Base-by-base conservation (phyloP, 2,113 vertebrate species). In the Arvicanthis niloticus region DNA sequence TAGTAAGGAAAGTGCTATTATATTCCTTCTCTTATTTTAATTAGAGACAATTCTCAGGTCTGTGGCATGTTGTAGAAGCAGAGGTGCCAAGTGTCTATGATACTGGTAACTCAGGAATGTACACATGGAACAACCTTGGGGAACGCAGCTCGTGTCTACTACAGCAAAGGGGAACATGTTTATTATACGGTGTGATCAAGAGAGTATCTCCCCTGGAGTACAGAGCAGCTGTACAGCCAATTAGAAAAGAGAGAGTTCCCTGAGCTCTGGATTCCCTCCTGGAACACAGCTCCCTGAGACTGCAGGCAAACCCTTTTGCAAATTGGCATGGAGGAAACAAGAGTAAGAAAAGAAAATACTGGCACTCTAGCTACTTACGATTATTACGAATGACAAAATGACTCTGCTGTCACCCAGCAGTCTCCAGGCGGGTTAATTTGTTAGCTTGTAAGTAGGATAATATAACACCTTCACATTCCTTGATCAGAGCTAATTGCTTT, bases 401-500 rank as follows among this genome's bases (percentile, higher is more conserved):
- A 58, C 40, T 90, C 84, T 58, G 81, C 19, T 76, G 24, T 88
- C 45, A 56, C 53, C 67, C 68, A 45, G 48, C 40, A 78, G 67
- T 82, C 60, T 75, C 72, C 72, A 42, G 89, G 58, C 60, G 62
- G 87, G 17, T 58, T 75, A 88, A 58, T 60, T 45, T 51, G 21
- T 76, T 88, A 72, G 34, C 56, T 60, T 31, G 17, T 53, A 89
- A 95, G 48, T 9, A 91, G 86, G 60, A 62, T 91, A 62, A 88
- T 84, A 37, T 72, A 40, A 75, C 82, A 86, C n/a, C 48, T 65
- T 97, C 85, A 73, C 7, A 60, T 37, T 72, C 76, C 31, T 81
- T 70, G 42, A 94, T 37, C 73, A 88, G 22, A 95, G 48, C 48
- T 82, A 91, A 72, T 37, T 67, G 77, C 85, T 48, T 75, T 88